phyloP scores from a whole-genome alignment of 2,888 invertebrate species.

The Rhagonycha lutea region DNA sequence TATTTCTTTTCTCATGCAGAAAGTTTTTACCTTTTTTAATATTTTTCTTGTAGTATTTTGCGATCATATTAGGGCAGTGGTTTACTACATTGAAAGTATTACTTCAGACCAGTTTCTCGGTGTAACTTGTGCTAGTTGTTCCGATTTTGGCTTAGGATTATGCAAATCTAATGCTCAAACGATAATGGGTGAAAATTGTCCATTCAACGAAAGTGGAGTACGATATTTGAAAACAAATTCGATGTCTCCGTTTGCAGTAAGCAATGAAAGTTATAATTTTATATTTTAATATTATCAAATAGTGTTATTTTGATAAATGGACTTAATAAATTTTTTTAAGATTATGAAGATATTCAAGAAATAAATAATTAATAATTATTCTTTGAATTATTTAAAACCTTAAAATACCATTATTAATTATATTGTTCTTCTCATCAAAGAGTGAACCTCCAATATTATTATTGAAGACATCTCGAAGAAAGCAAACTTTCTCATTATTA shows the following conservation, averaged over 20 bases:
- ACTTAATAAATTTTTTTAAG: too few species aligned
- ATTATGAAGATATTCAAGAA: too few species aligned
- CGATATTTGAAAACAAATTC: neutral
- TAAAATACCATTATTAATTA: too few species aligned
- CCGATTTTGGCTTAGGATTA: neutral
- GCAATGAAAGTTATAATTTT: neutral
- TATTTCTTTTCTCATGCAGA: neutral
- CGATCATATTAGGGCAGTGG: neutral
- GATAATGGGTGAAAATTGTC: neutral
- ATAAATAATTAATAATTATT: too few species aligned
- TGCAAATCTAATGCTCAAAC: neutral
- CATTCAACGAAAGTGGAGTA: neutral
- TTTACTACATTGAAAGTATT: neutral
- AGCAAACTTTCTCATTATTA: neutral
- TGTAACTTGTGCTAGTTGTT: conserved; percentile 35
- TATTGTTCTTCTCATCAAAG: too few species aligned
- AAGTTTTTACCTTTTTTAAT: neutral
- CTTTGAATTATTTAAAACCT: too few species aligned
- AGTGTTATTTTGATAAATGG: too few species aligned
- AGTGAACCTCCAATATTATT: too few species aligned
- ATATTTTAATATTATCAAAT: neutral
- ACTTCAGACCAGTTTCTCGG: neutral
- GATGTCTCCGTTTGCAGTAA: neutral
- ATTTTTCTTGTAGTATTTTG: neutral
- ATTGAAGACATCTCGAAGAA: too few species aligned